Conservation (phyloP, 2,888 invertebrate genomes). For the Trichacis sp. region DNA sequence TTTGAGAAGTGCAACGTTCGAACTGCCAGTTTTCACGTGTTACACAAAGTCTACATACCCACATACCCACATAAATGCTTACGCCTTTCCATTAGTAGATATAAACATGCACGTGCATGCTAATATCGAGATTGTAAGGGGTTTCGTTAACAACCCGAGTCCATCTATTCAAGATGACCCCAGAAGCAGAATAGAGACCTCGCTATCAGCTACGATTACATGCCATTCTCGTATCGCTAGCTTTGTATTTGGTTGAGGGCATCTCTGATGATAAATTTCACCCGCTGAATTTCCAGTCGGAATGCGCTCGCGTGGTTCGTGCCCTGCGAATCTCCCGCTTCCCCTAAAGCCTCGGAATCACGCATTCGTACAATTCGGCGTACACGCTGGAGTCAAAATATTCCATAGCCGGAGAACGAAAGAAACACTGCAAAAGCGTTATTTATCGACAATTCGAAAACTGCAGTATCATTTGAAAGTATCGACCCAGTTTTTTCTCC, state of each 20-base stretch:
- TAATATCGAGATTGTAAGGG: conserved; percentile 18
- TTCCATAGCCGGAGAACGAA: too few species aligned
- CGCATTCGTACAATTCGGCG: not conserved
- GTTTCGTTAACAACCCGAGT: conserved; percentile 16
- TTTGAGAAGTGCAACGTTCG: not conserved
- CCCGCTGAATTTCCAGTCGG: conserved; percentile 32
- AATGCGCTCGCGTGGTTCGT: conserved; percentile 27
- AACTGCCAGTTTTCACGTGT: too few species aligned
- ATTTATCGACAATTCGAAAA: not conserved
- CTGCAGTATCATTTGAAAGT: not conserved
- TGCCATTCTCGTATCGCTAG: conserved; percentile 27
- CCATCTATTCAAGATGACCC: conserved; percentile 32
- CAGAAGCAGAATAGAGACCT: conserved; percentile 12
- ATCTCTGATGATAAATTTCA: conserved; percentile 43
- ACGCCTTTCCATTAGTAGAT: not conserved
- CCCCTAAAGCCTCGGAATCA: not conserved
- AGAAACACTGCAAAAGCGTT: not conserved
- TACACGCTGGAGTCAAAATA: too few species aligned
- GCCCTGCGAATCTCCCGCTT: not conserved
- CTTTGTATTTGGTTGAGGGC: conserved; percentile 20
- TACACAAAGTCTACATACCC: too few species aligned
- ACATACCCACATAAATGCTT: conserved; percentile 14
- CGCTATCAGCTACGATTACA: conserved; percentile 37
- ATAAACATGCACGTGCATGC: conserved; percentile 9
- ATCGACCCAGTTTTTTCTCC: not conserved